phyloP scores from a whole-genome alignment of 2,797 vertebrate species.

The Acanthis flammea region DNA sequence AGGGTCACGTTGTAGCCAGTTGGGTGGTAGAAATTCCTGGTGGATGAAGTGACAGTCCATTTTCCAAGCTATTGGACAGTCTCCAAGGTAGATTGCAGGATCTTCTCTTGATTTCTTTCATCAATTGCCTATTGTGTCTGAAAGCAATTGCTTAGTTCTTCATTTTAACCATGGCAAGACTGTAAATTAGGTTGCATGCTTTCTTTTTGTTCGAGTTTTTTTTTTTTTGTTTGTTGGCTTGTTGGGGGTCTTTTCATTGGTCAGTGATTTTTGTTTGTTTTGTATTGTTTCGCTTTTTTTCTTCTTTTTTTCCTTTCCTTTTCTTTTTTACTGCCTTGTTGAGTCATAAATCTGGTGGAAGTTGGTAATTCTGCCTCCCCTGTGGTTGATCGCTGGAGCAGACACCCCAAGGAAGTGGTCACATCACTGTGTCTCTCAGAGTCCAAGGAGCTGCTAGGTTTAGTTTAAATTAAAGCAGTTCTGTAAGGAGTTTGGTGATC shows the following conservation, averaged over 20 bases:
- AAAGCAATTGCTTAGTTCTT: constrained; percentile 32
- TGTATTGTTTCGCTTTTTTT: background rate
- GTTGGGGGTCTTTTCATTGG: background rate
- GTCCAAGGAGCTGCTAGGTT: background rate
- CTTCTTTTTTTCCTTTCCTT: background rate
- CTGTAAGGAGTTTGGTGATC: background rate
- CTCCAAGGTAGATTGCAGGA: background rate
- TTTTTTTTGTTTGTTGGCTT: background rate
- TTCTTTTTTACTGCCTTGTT: background rate
- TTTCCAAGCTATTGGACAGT: background rate
- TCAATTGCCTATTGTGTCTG: constrained; percentile 35
- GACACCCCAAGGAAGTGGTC: background rate
- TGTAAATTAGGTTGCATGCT: background rate
- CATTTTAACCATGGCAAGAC: background rate
- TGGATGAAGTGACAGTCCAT: background rate
- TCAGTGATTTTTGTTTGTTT: background rate
- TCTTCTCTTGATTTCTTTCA: background rate
- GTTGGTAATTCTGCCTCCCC: background rate
- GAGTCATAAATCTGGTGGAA: background rate
- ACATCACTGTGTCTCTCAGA: rapidly evolving
- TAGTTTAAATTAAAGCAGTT: background rate
- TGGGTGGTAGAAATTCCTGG: background rate
- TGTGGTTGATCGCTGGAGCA: background rate
- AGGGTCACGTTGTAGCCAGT: background rate
- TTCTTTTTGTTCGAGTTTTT: background rate